Conservation (phyloP, 2,113 vertebrate genomes). For the Labrus mixtus region DNA sequence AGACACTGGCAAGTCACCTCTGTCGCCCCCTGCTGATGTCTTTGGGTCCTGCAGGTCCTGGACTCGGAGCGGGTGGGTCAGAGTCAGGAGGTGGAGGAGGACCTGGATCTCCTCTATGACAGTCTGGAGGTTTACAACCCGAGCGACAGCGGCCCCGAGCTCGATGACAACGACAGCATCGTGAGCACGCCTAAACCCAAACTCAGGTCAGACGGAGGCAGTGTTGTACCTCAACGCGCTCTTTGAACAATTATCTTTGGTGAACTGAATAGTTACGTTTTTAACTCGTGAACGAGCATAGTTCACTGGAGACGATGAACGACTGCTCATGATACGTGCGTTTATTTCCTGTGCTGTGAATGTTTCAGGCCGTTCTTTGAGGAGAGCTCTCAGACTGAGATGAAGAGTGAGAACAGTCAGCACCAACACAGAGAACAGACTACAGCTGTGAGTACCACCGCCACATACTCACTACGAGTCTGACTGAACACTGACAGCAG, state of each 20-base stretch:
- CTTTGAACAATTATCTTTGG: too few species aligned
- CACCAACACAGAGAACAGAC: constrained; percentile 33
- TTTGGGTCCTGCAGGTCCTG: constrained; percentile 69
- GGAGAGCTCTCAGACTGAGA: constrained; percentile 75
- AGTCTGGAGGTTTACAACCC: constrained; percentile 79
- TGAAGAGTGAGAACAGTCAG: constrained; percentile 56
- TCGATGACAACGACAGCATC: constrained; percentile 80
- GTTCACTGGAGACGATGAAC: too few species aligned
- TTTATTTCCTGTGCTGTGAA: too few species aligned
- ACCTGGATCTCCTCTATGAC: constrained; percentile 81
- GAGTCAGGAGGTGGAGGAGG: constrained; percentile 75
- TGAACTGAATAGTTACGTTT: too few species aligned
- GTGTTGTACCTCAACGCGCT: too few species aligned
- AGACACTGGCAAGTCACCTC: too few species aligned
- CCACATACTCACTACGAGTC: too few species aligned
- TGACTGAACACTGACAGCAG: background rate
- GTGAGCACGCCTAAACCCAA: constrained; percentile 81
- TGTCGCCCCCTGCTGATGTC: too few species aligned
- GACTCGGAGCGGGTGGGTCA: constrained; percentile 76
- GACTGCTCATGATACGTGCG: too few species aligned
- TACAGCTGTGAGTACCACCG: constrained; percentile 28
- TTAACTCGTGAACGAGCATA: too few species aligned
- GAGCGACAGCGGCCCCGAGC: constrained; percentile 80
- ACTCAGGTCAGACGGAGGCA: constrained; percentile 66
- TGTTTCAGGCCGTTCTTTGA: constrained; percentile 76